Percentiles rank a stretch among this genome's conserved stretches.
phyloP scores from a whole-genome alignment of 2,113 vertebrate genomes.

The Isichthys henryi region DNA sequence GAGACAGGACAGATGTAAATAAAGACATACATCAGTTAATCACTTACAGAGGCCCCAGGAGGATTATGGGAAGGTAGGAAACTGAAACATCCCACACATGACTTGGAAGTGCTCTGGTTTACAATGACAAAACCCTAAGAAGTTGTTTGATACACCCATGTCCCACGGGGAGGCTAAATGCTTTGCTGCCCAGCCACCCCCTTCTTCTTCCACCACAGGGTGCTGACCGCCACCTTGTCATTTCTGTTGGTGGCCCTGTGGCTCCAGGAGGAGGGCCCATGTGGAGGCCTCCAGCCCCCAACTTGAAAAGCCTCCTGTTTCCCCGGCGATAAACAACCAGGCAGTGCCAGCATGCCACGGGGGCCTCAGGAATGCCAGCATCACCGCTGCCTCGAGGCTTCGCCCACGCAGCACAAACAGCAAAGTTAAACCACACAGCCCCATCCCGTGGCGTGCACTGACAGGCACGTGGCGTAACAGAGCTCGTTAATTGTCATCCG shows the following conservation, averaged over 20 bases:
- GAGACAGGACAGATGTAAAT: neutral
- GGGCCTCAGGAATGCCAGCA: neutral
- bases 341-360: neutral
- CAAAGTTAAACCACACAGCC: neutral
- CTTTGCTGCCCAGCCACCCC: neutral
- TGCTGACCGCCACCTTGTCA: neutral
- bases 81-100: neutral
- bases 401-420: neutral
- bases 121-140: neutral
- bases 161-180: neutral
- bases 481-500: neutral
- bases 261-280: neutral
- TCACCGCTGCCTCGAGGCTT: neutral
- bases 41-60: neutral
- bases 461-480: neutral
- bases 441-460: neutral
- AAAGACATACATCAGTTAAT: neutral
- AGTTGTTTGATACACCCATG: neutral
- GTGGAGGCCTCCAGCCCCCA: neutral
- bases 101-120: neutral
- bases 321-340: neutral
- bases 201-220: neutral
- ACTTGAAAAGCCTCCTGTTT: neutral
- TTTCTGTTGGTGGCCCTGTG: neutral
- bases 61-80: neutral